These are phyloP conservation scores for Athene cunicularia DNA, from an alignment of 2,113 vertebrate species.

Conservation along the genomic window DNA sequence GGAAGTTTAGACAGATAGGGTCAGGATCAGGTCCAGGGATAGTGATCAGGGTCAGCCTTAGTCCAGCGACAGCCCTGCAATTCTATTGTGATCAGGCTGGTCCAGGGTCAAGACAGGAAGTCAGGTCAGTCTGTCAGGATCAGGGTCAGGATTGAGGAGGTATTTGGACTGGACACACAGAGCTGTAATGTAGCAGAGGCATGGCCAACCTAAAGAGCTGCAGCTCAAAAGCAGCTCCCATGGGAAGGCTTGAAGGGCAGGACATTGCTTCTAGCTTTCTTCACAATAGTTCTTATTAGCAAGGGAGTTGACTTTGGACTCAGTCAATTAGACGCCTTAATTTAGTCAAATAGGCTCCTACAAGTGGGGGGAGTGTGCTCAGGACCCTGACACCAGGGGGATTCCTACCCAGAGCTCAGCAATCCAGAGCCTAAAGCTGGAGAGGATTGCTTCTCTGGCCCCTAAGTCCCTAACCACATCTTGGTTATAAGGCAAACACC, in stretches of 20 bases:
- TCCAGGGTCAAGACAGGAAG: not conserved
- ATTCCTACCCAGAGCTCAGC: not conserved
- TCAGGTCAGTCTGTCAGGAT: not conserved
- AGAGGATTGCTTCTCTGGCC: not conserved
- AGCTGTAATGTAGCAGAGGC: not conserved
- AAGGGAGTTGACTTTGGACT: not conserved
- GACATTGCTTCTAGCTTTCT: not conserved
- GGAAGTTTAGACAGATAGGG: not conserved
- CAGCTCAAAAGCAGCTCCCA: not conserved
- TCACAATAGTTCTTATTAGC: not conserved
- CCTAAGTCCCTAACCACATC: not conserved
- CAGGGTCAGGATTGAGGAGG: not conserved
- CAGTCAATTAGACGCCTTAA: not conserved
- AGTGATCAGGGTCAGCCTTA: not conserved
- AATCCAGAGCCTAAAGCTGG: not conserved
- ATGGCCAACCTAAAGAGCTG: not conserved
- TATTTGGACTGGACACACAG: not conserved
- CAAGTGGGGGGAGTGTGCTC: fast-evolving
- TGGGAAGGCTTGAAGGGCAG: not conserved
- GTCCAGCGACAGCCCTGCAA: not conserved
- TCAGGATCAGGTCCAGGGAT: not conserved
- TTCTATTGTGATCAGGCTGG: not conserved
- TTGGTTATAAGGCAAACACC: not conserved
- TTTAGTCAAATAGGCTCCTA: not conserved
- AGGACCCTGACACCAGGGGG: not conserved